Evolutionary conservation across 2,888 invertebrate species (phyloP).

Genomic region (Thalpophila matura): DNA sequence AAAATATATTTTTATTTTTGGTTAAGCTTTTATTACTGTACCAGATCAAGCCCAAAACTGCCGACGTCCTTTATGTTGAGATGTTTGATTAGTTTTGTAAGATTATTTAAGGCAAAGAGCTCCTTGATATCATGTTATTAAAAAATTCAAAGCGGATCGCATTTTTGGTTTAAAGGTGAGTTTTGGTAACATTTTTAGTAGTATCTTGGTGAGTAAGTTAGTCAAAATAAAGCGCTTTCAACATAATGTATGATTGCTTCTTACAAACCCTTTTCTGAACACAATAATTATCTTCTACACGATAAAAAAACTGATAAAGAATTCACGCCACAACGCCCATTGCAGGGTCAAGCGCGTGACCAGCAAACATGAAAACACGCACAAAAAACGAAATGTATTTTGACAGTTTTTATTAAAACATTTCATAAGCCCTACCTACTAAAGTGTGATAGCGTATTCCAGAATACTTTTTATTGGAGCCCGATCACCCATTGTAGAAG

Average conservation of each 20-base stretch:
- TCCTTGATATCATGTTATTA: no score
- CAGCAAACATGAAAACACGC: conserved; percentile 32
- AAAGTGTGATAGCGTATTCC: conserved; percentile 42
- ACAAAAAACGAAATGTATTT: conserved; percentile 37
- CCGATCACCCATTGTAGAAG: conserved; percentile 29
- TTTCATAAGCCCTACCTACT: conserved; percentile 42
- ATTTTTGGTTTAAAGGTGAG: no score
- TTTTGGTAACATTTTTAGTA: no score
- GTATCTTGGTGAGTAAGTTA: no score
- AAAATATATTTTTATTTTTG: no score
- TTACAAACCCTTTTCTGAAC: conserved; percentile 3
- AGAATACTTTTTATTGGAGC: conserved; percentile 36
- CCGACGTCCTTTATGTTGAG: no score
- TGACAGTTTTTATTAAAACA: conserved; percentile 36
- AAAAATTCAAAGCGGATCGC: no score
- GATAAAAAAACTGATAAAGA: conserved; percentile 51
- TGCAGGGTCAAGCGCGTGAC: conserved; percentile 53
- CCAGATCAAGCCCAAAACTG: no score
- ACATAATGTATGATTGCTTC: not conserved
- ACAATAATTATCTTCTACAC: conserved; percentile 23
- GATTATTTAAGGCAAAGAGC: no score
- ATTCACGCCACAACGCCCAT: conserved; percentile 36
- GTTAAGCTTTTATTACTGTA: no score
- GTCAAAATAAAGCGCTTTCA: not conserved
- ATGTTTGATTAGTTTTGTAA: no score